phyloP scores from a whole-genome alignment of 2,888 invertebrate species.

The Biston betularia region DNA sequence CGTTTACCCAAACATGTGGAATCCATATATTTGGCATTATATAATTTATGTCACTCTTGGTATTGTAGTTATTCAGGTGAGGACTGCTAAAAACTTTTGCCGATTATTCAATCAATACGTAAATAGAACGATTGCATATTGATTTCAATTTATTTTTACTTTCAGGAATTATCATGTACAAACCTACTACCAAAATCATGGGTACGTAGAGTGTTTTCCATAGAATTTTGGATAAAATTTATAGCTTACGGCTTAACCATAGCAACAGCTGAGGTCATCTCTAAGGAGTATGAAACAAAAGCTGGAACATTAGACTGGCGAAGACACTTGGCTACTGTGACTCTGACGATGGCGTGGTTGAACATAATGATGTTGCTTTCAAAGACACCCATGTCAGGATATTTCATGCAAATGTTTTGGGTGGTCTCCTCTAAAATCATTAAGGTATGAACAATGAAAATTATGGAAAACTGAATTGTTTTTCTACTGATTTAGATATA shows the following conservation, averaged over 20 bases:
- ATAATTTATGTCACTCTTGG: background rate
- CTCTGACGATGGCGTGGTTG: constrained; percentile 70
- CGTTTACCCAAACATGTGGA: background rate
- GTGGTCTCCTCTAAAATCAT: constrained; percentile 83
- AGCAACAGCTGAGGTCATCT: background rate
- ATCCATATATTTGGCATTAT: constrained; percentile 12
- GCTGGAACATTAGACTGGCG: constrained; percentile 6
- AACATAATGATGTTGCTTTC: constrained; percentile 85
- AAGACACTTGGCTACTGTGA: constrained; percentile 14
- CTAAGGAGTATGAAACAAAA: background rate
- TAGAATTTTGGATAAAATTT: constrained; percentile 19
- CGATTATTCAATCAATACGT: background rate
- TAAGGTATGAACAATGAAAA: constrained; percentile 70
- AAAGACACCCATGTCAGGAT: constrained; percentile 84
- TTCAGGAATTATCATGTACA: constrained; percentile 78
- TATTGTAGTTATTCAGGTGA: constrained; percentile 19
- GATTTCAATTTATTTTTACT: constrained; percentile 1
- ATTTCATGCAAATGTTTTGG: constrained; percentile 86
- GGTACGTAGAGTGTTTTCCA: constrained; percentile 44
- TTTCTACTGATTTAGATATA: too few species aligned
- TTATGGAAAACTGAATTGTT: too few species aligned
- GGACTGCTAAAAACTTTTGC: background rate
- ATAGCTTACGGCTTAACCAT: constrained; percentile 5
- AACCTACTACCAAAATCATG: constrained; percentile 75
- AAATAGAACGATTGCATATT: background rate